Conservation (phyloP, 2,113 vertebrate genomes). For the Sciurus niger region DNA sequence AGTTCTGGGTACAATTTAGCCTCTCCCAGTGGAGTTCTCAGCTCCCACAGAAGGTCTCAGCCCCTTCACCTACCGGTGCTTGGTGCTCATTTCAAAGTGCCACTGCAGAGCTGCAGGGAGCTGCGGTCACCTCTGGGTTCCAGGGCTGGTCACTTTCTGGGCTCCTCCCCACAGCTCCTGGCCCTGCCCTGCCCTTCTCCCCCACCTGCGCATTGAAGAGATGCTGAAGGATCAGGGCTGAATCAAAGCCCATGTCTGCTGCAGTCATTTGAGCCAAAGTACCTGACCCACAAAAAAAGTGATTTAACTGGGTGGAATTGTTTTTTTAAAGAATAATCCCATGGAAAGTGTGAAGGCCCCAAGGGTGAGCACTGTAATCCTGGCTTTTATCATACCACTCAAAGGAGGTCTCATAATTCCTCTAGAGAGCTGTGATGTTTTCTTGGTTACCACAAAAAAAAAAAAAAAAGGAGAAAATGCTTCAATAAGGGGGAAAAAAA, state of each 20-base stretch:
- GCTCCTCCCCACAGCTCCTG: background rate
- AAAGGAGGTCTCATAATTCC: constrained; percentile 10
- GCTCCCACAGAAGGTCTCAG: background rate
- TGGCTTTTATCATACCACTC: background rate
- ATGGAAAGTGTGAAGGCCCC: constrained; percentile 22
- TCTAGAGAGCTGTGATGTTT: constrained; percentile 1
- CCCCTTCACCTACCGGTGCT: background rate
- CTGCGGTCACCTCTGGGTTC: background rate
- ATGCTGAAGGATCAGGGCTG: background rate
- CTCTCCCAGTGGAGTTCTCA: background rate
- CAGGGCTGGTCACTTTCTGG: background rate
- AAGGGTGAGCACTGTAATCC: constrained; percentile 18
- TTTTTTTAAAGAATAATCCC: constrained; percentile 55
- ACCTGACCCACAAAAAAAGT: background rate
- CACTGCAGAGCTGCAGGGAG: background rate
- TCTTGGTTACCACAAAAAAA: background rate
- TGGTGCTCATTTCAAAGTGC: background rate
- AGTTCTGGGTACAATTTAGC: background rate
- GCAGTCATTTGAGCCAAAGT: background rate
- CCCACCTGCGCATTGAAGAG: background rate
- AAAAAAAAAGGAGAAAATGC: background rate
- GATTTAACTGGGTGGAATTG: background rate
- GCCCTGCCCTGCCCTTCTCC: rapidly evolving
- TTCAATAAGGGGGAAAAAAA: background rate
- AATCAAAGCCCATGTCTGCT: background rate